Base-by-base conservation (phyloP, 1,140 invertebrate genomes). In the Brachionus angularis region DNA sequence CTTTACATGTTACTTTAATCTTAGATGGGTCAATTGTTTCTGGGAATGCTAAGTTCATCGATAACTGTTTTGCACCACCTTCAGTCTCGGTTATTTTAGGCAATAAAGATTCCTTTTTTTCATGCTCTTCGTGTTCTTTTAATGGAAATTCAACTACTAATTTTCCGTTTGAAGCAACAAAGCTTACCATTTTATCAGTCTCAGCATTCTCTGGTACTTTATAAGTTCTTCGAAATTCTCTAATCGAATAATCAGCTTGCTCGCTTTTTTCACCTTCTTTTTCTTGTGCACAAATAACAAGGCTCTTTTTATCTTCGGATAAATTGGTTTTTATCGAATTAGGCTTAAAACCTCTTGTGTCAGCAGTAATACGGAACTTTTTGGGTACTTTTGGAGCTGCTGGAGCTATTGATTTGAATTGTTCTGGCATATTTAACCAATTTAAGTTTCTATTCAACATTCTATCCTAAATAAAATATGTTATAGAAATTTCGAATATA, bases 1-100 rank as follows among this genome's bases (percentile, higher is more conserved):
- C 62, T 47, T 67, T 67, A n/a, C 62, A 67, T 25, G 62, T 67
- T 2, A 67, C 62, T 31, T 67, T 31, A 31, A 67, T 46, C 18
- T 67, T 67, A 18, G n/a, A 21, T 33, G 62, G 62, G 36, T 67
- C 62, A 34, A 67, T 67, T 5, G 12, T 67, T 33, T 67, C 31
- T 46, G 62, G 62, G 1, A 67, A 33, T 12, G 46, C 8, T 16
- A 67, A 23, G 25, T 67, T 46, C n/a, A 67, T 34, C 8, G 42
- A 46, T 25, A 67, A 16, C 33, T 46, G 29, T 50, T 67, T 67
- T 16, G 23, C 21, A 18, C 62, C 62, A 2, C 47, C 62, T 67
- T 67, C 42, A 18, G 14, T 42, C 29, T 67, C 23, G 42, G 47
- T 42, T 33, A 67, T 31, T 47, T 23, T 46, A 2, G 62, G 62